These are phyloP conservation scores for Araneus ventricosus DNA, from an alignment of 1,140 invertebrate genomes.

Conservation along the genomic window DNA sequence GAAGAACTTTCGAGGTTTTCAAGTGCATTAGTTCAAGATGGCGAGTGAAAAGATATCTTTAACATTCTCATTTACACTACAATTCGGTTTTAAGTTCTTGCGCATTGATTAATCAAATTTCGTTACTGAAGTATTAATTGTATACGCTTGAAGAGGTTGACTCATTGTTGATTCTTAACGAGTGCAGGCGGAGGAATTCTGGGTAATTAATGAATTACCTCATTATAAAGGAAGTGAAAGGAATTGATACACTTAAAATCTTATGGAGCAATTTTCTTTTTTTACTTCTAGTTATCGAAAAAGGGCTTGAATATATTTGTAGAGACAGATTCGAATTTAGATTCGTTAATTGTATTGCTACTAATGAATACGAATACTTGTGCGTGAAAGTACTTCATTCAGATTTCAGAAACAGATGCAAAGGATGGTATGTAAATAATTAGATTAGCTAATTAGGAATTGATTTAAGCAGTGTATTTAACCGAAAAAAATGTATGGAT, in stretches of 20 bases:
- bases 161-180: neutral
- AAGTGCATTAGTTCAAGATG: slow-evolving; percentile 27
- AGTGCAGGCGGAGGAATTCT: neutral
- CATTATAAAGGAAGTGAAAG: neutral
- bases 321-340: neutral
- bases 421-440: no score
- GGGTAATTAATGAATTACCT: neutral
- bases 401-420: neutral
- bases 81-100: neutral
- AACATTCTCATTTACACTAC: slow-evolving; percentile 18
- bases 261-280: neutral
- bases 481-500: no score
- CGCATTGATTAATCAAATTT: slow-evolving; percentile 37
- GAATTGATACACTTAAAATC: neutral
- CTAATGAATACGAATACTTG: neutral
- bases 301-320: neutral
- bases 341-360: neutral
- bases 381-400: neutral
- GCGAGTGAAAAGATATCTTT: slow-evolving; percentile 15
- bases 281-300: neutral
- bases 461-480: neutral
- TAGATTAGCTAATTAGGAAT: neutral
- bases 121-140: slow-evolving; percentile 7
- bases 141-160: neutral
- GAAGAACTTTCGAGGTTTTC: slow-evolving; percentile 40